phyloP scores from a whole-genome alignment of 2,113 vertebrate genomes.

The Myotis lucifugus region DNA sequence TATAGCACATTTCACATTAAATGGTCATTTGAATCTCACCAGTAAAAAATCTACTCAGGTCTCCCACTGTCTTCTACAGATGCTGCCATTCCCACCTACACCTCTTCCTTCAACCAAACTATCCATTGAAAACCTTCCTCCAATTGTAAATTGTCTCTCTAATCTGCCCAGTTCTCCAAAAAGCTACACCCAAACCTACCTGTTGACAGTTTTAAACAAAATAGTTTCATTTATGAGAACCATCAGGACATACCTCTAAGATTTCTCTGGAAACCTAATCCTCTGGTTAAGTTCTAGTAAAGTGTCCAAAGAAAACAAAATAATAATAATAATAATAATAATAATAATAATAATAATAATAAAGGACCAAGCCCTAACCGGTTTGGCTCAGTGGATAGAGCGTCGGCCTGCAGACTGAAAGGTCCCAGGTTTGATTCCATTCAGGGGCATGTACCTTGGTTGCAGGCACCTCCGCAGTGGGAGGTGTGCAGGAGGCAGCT shows the following conservation, averaged over 20 bases:
- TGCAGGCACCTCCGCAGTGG: too few species aligned
- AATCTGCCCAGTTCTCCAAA: conserved; percentile 86
- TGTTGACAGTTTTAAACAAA: conserved; percentile 77
- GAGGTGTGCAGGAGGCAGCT: too few species aligned
- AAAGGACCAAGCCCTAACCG: too few species aligned
- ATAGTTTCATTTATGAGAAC: conserved; percentile 79
- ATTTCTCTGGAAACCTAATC: conserved; percentile 66
- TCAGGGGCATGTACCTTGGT: too few species aligned
- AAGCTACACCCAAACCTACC: conserved; percentile 85
- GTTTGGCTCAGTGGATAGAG: too few species aligned
- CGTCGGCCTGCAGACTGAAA: too few species aligned
- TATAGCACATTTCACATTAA: conserved; percentile 65
- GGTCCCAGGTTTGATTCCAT: too few species aligned
- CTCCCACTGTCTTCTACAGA: conserved; percentile 24
- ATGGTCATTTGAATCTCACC: conserved; percentile 62
- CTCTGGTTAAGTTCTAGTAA: neutral
- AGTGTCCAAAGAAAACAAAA: neutral
- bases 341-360: too few species aligned
- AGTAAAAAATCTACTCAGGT: conserved; percentile 63
- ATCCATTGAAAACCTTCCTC: conserved; percentile 73
- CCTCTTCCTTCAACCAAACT: conserved; percentile 69
- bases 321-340: too few species aligned
- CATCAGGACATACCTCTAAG: conserved; percentile 75
- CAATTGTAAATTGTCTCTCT: conserved; percentile 82
- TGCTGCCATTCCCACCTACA: neutral